Evolutionary conservation across 2,113 vertebrate species (phyloP).

Genomic region (Psittacara wagleri): DNA sequence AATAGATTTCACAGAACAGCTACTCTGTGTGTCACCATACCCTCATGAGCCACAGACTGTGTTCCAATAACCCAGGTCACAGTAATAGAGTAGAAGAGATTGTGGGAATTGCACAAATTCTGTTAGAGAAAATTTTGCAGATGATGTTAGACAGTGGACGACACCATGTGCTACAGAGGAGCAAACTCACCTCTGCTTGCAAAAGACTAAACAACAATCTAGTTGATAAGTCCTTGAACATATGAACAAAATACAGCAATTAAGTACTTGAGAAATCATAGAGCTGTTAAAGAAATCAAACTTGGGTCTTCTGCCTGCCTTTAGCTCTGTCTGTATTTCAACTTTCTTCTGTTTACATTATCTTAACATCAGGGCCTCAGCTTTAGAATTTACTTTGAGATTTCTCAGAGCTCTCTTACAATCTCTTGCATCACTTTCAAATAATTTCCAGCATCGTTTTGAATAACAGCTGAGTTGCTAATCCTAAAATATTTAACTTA

Average conservation of each 20-base stretch:
- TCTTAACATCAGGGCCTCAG: neutral
- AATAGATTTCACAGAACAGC: neutral
- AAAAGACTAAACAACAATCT: neutral
- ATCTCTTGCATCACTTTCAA: neutral
- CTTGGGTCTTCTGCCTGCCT: neutral
- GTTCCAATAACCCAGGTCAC: neutral
- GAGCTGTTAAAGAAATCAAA: neutral
- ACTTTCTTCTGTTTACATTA: neutral
- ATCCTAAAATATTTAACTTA: neutral
- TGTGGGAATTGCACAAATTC: neutral
- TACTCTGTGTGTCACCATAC: neutral
- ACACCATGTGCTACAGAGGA: neutral
- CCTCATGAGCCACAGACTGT: neutral
- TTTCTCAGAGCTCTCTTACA: neutral
- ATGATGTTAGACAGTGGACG: neutral
- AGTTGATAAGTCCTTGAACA: neutral
- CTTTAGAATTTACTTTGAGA: neutral
- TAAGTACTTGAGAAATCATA: neutral
- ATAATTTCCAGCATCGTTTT: neutral
- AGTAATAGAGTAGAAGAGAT: neutral
- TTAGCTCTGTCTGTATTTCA: neutral
- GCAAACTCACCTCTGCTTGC: neutral
- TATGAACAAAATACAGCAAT: neutral
- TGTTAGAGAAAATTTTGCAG: neutral
- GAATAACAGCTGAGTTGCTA: neutral